Conservation (phyloP, 2,888 invertebrate species). For the Gandaritis pyraliata region DNA sequence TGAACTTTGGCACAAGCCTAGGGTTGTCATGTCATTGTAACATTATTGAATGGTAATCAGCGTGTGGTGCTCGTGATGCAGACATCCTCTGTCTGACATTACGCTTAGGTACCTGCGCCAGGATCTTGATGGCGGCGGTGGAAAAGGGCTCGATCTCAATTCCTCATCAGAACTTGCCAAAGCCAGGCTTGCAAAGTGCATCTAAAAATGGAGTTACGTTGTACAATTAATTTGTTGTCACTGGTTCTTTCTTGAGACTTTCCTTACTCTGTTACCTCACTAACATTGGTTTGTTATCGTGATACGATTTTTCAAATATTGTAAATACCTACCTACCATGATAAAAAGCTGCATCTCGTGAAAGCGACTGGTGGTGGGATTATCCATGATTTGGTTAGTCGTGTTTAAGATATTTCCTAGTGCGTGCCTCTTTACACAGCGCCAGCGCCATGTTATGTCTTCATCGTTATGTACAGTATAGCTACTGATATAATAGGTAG, state of each 20-base stretch:
- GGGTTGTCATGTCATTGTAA: constrained; percentile 36
- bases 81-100: constrained; percentile 25
- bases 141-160: constrained; percentile 7
- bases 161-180: background rate
- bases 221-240: background rate
- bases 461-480: background rate
- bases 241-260: background rate
- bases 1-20: constrained; percentile 45
- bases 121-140: background rate
- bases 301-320: background rate
- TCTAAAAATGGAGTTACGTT: background rate
- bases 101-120: constrained; percentile 15
- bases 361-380: background rate
- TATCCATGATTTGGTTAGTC: background rate
- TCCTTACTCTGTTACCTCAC: too few relatives aligned
- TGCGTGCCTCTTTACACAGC: constrained; percentile 7
- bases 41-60: constrained; percentile 32
- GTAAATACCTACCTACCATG: too few relatives aligned
- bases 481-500: too few relatives aligned
- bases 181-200: background rate
- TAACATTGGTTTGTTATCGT: too few relatives aligned
- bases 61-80: constrained; percentile 18
- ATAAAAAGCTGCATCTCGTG: background rate
- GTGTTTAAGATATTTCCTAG: constrained; percentile 8
- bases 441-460: constrained; percentile 4